These are phyloP conservation scores for Megamerina dolium DNA, from an alignment of 2,888 invertebrate species.

Conservation along the genomic window DNA sequence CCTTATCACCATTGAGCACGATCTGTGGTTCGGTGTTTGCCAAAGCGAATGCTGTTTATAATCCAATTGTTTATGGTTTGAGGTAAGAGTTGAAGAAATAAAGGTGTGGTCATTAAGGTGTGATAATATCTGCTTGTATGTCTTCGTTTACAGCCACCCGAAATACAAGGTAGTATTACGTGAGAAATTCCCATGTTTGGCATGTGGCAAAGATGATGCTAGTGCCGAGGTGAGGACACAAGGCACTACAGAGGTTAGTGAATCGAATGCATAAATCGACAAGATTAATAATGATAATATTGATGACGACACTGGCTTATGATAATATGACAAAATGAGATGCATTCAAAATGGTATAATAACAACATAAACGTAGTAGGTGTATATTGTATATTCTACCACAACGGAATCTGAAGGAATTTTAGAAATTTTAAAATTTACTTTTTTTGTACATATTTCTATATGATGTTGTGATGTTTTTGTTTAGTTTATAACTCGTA, in stretches of 20 bases:
- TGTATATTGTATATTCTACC: no score
- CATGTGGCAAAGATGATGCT: conserved; percentile 45
- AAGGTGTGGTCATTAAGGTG: no score
- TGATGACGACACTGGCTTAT: neutral
- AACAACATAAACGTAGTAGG: neutral
- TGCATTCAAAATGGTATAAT: neutral
- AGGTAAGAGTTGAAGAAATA: conserved; percentile 50
- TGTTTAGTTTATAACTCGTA: no score
- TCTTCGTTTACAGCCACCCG: conserved; percentile 51
- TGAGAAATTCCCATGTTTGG: conserved; percentile 58
- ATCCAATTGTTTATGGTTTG: conserved; percentile 57
- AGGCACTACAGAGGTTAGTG: conserved; percentile 41
- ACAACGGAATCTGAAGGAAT: no score
- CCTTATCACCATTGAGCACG: conserved; percentile 52
- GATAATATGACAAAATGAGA: neutral
- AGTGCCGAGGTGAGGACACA: conserved; percentile 36
- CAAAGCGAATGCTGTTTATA: conserved; percentile 56
- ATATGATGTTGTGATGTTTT: no score
- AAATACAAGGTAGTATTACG: conserved; percentile 57
- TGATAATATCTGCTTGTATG: neutral
- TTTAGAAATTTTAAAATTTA: no score
- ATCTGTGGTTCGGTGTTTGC: conserved; percentile 58
- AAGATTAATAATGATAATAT: conserved; percentile 1
- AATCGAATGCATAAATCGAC: conserved; percentile 35
- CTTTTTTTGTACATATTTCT: no score